Evolutionary conservation across 2,888 invertebrate species (phyloP).

Genomic region (Cantharis flavilabris): DNA sequence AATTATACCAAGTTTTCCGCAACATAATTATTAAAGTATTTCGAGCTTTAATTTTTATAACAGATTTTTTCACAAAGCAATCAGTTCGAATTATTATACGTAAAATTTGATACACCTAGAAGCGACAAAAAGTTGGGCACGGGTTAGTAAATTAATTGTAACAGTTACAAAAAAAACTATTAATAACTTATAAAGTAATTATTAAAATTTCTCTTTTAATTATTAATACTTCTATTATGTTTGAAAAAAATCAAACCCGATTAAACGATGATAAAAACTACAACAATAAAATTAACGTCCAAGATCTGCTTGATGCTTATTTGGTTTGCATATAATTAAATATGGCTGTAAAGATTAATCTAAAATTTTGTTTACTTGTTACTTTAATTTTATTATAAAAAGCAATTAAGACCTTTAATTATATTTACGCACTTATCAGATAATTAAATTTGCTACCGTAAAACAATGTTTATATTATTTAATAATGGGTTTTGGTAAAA

Average conservation of each 20-base stretch:
- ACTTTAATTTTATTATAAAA: background rate
- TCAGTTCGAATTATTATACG: background rate
- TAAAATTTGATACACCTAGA: background rate
- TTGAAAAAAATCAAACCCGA: background rate
- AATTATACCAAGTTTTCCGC: background rate
- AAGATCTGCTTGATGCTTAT: background rate
- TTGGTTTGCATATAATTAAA: background rate
- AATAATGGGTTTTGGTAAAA: background rate
- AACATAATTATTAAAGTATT: background rate
- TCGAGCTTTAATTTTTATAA: background rate
- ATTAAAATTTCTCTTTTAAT: conserved; percentile 4
- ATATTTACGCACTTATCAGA: background rate
- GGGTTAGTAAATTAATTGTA: background rate
- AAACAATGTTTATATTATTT: background rate
- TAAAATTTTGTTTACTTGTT: background rate
- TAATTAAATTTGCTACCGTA: background rate
- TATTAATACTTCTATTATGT: background rate
- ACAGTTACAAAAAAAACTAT: background rate
- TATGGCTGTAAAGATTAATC: background rate
- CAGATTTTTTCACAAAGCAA: background rate
- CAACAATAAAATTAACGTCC: background rate
- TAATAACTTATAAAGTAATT: conserved; percentile 1
- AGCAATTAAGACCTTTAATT: background rate
- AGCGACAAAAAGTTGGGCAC: conserved; percentile 2
- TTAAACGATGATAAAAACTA: background rate